Evolutionary conservation across 1,140 invertebrate genomes (phyloP), one percentile per base, ranked within the genome.

Genomic region (Diachasmimorpha longicaudata): DNA sequence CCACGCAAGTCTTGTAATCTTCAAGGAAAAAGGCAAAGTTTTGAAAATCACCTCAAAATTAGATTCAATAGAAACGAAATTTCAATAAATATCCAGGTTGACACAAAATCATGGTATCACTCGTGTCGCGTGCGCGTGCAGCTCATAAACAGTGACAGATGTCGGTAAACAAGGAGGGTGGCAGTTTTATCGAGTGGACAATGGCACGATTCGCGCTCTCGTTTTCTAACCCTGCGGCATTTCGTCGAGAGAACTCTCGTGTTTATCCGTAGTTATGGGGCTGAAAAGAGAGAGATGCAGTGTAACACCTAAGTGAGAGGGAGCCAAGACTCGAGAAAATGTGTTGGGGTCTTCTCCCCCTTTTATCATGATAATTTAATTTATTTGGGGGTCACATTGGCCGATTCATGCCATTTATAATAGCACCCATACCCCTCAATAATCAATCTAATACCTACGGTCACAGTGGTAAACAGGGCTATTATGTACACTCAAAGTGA

Each of bases 61-160:
- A 2, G 6, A 31, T 6, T 31, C 31, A 31, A 31, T 31, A 2
- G 2, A 31, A 31, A 31, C 2, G 2, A 42, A 42, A 42, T 1
- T 42, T 10, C 4, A 42, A 31, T 23, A 55, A 75, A 75, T 46
- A 70, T 63, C n/a, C 58, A 75, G 46, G 55, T 16, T 14, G 19
- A 67, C 13, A 13, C 37, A 36, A 25, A 63, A 63, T 19, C 21
- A 58, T 23, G 19, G 58, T 25, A 63, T 63, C 31, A 31, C 58
- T 31, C 58, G 11, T 25, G 11, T 63, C 14, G 25, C 58, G 58
- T 63, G 36, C 68, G 74, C 52, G 71, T 73, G 77, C 70, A 74
- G 68, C 67, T 70, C 72, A 78, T 78, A 78, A 80, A 80, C 70
- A 69, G 77, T 80, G 79, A 80, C 79, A 80, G 79, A 80, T 80